Base-by-base conservation (phyloP, 1,140 invertebrate species). In the Drosophila simulans region DNA sequence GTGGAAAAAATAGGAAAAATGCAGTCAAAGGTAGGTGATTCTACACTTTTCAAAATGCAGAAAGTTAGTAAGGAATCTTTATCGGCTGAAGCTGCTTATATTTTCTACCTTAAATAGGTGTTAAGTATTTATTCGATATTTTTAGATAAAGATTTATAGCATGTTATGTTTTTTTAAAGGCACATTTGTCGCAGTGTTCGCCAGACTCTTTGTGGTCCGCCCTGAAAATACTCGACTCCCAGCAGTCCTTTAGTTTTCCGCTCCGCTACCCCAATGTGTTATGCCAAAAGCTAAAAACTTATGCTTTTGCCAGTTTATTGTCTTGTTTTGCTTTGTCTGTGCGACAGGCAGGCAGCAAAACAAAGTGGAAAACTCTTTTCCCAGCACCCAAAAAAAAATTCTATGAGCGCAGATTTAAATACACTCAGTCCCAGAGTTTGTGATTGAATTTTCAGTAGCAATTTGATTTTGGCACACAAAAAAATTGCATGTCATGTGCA, bases 271-370 rank as follows among this genome's bases (percentile, higher is more conserved):
- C 40, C 12, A 8, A 34, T 17, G 35, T 31, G 15, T 58, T 58
- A 22, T 63, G 59, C 15, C 25, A 62, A 74, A 74, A 62, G 79
- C 75, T 65, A 46, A 46, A 80, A 84, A 77, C 80, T 84, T 84
- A 84, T 85, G 72, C 77, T 80, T 77, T 74, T 80, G 72, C 58
- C 81, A 85, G 81, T 86, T 85, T 85, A 85, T 85, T 80, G 82
- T 80, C 69, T 85, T 72, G 70, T 79, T 84, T 85, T 85, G 49
- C 49, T 84, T 80, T 80, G 53, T 72, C 57, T 49, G 31, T 49
- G 43, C 20, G 46, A 31, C 59, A 64, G 37, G 58, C 64, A 65
- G 64, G 58, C 64, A 65, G 64, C 17, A 37, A 58, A 72, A 70
- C 65, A 49, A 70, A 69, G 54, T 59, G 45, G 54, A n/a, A 34